A percentile compares a stretch with the other conserved stretches of the same genome.
These are phyloP conservation scores for Andrena marginata DNA, from an alignment of 2,888 invertebrate species.

Conservation along the genomic window DNA sequence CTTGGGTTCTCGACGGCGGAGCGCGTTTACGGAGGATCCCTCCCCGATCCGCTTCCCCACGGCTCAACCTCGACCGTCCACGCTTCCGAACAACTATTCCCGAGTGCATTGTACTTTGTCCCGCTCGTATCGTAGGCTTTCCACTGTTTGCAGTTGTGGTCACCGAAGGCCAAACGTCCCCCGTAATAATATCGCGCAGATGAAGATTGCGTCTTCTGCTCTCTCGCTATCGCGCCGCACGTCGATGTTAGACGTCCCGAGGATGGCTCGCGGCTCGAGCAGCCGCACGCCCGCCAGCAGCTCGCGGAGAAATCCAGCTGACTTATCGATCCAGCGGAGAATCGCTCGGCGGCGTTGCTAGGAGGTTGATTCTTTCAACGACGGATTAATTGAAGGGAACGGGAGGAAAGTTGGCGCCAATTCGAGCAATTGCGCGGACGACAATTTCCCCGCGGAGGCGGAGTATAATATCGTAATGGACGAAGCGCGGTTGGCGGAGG, in stretches of 20 bases:
- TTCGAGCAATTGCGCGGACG: slow-evolving; percentile 35
- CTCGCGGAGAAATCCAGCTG: not conserved
- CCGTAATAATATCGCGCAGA: slow-evolving; percentile 45
- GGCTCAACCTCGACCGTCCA: not conserved
- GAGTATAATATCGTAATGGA: slow-evolving; percentile 40
- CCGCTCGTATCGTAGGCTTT: slow-evolving; percentile 32
- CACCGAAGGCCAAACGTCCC: slow-evolving; percentile 28
- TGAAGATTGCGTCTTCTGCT: slow-evolving; percentile 39
- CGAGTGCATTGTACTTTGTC: slow-evolving; percentile 53
- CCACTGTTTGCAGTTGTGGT: slow-evolving; percentile 48
- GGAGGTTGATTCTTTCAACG: not conserved
- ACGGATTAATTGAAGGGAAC: not conserved
- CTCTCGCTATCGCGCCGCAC: slow-evolving; percentile 18
- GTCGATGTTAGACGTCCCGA: not conserved
- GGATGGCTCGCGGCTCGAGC: not conserved
- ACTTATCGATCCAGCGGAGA: not conserved
- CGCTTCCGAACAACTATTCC: slow-evolving; percentile 9
- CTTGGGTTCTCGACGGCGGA: no score
- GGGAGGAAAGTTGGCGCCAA: not conserved
- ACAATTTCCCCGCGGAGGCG: slow-evolving; percentile 37
- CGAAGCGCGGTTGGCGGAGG: slow-evolving; percentile 22
- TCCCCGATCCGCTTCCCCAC: not conserved
- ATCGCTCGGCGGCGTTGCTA: not conserved
- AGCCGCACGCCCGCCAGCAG: not conserved
- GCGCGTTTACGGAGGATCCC: not conserved